Evolutionary conservation across 2,888 invertebrate species (phyloP), one percentile per base, ranked within the genome.

Genomic region (Campaea margaritaria): DNA sequence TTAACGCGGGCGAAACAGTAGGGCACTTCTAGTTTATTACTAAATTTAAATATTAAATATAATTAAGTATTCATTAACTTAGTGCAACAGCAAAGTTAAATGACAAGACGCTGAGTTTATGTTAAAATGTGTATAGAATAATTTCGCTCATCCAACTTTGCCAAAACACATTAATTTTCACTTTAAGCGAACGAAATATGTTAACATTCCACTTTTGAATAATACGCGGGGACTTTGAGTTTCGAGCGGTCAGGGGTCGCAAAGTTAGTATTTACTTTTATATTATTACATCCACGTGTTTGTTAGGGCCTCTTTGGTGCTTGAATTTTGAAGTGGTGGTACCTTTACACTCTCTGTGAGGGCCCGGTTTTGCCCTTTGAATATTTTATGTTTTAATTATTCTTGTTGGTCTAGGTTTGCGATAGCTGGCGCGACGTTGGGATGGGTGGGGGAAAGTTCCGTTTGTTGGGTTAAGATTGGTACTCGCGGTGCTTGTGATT

Each of bases 281-380:
- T 56, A 66, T 66, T 53, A 57, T 50, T 58, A 50, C 44, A 53
- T 54, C 53, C 53, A 54, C 59, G 36, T 48, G 53, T 39, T 61
- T 47, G 54, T 41, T 27, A 9, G 38, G 14, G 21, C 43, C 53
- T 54, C 54, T 54, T 60, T 55, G 46, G 55, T 36, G 51, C 12
- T 42, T 48, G 55, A 51, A 56, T 56, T 61, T 61, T 47, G 51
- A 61, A 56, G 55, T 47, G 51, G 48, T 49, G 28, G n/a, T 52
- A 48, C 31, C 44, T 36, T 53, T 38, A 50, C 49, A 49, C 53
- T 50, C 54, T 41, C 13, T 16, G 34, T 45, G 31, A 49, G 41
- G 41, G 45, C 2, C 13, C 9, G 41, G 27, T 51, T 49, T 21
- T 28, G 38, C 39, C 12, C 16, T 31, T 27, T 12, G 49, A 49